Base-by-base conservation (phyloP, 2,797 vertebrate species). In the Chelonia mydas region DNA sequence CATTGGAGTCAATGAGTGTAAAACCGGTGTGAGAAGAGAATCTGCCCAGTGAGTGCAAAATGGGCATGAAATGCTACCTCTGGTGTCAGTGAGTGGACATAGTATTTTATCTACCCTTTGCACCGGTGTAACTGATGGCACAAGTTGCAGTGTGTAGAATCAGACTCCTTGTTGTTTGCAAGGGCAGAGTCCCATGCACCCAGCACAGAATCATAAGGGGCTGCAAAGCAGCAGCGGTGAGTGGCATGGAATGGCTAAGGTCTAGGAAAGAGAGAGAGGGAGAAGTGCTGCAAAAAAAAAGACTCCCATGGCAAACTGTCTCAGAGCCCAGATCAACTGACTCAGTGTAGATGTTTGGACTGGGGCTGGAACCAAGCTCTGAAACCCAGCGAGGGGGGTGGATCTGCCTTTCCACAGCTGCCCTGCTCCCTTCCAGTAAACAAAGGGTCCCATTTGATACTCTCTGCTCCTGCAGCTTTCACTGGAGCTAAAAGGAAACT, bases 1-100 rank as follows among this genome's bases (percentile, higher is more conserved):
- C 31, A 1, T 61, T 3, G 55, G 25, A 74, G 49, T 51, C 31
- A 49, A 21, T 0, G 0, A 82, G 10, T 23, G 37, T 72, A 25
- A 72, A 41, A 72, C n/a, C 5, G 11, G 21, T 23, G 33, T 23
- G 5, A 41, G 21, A 72, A 31, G 59, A 72, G 37, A 76, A 47
- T 13, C 41, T 27, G 72, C 3, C 6, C 11, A 7, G 72, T 27
- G 41, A 28, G 41, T 28, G 41, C 65, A 59, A 59, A 37, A 17
- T 37, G 65, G 65, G 16, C 17, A 21, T 68, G n/a, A n/a, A 37
- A 54, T 54, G 54, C 54, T 10, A 54, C 23, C 21, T 10, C 54
- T 54, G 54, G 23, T 54, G 54, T 54, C 54, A 54, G 54, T 54
- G 54, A 54, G 54, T 25, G 54, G 7, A 16, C 16, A 45, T 16